Percentiles rank a stretch among this genome's conserved stretches.
These are phyloP conservation scores for Folsomia manolachei DNA, from an alignment of 2,888 invertebrate species.

Conservation along the genomic window DNA sequence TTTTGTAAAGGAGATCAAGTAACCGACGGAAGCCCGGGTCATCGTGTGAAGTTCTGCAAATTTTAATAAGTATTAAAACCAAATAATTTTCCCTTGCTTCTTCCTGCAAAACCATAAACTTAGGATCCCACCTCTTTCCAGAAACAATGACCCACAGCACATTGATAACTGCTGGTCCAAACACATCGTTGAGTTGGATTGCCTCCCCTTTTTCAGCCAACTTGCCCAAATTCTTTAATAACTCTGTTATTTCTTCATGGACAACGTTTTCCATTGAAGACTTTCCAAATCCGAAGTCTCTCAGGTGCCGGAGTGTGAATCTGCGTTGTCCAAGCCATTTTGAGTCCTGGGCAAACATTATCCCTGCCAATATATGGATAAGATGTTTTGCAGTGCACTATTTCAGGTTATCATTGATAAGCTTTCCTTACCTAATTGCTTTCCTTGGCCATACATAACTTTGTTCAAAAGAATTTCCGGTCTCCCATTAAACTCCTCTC, in stretches of 20 bases:
- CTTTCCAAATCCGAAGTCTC: slow-evolving; percentile 16
- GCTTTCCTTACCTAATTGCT: neutral
- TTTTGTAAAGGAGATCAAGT: slow-evolving; percentile 16
- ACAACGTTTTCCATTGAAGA: neutral
- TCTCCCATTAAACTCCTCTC: slow-evolving; percentile 64
- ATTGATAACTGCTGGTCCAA: slow-evolving; percentile 41
- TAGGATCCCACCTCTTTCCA: slow-evolving; percentile 42
- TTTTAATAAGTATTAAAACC: too few relatives aligned
- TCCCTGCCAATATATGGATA: neutral
- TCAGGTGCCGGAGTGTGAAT: neutral
- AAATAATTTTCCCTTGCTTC: too few relatives aligned
- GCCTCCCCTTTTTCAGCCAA: neutral
- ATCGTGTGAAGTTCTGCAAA: slow-evolving; percentile 25
- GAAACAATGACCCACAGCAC: slow-evolving; percentile 44
- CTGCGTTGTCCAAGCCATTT: neutral
- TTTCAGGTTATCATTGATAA: neutral
- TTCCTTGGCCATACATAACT: neutral
- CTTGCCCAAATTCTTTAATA: neutral
- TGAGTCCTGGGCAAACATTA: neutral
- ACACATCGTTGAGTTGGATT: neutral
- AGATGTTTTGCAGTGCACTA: neutral
- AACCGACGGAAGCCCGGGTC: slow-evolving; percentile 41
- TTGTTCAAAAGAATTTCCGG: slow-evolving; percentile 54
- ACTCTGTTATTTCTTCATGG: slow-evolving; percentile 10
- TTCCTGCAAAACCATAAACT: too few relatives aligned